phyloP scores from a whole-genome alignment of 2,888 invertebrate species.

The Anarsia innoxiella region DNA sequence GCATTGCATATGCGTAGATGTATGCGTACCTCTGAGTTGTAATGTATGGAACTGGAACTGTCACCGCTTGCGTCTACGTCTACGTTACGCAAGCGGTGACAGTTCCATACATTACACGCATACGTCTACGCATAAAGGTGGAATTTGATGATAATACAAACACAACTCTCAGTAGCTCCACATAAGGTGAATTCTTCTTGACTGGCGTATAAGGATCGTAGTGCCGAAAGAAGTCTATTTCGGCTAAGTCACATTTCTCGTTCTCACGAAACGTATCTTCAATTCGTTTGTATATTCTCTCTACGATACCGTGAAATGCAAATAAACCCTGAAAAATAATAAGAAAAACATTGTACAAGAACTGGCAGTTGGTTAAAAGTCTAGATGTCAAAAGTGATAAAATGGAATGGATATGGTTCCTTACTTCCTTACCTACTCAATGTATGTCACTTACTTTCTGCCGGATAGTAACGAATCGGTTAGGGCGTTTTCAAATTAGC shows the following conservation, averaged over 20 bases:
- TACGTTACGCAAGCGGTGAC: no score
- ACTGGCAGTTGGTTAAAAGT: no score
- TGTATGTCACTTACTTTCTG: no score
- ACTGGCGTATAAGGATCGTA: conserved; percentile 43
- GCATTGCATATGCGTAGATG: no score
- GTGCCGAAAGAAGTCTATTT: conserved; percentile 51
- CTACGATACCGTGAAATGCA: conserved; percentile 65
- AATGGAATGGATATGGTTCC: no score
- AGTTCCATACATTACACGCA: not conserved
- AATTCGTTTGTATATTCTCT: conserved; percentile 63
- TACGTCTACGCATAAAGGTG: not conserved
- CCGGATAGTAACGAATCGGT: no score
- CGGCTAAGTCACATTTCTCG: conserved; percentile 75
- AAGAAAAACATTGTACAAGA: not conserved
- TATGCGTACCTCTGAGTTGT: no score
- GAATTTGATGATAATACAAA: conserved; percentile 17
- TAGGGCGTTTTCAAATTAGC: no score
- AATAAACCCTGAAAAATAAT: conserved; percentile 49
- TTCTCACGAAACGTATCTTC: conserved; percentile 70
- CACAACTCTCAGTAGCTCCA: conserved; percentile 50
- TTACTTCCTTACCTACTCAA: no score
- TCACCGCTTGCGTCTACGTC: no score
- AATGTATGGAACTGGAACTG: no score
- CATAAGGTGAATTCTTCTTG: conserved; percentile 47
- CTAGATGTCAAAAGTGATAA: no score